These are phyloP conservation scores for Coecobrya sp. DNA, from an alignment of 2,888 invertebrate genomes.

Conservation along the genomic window DNA sequence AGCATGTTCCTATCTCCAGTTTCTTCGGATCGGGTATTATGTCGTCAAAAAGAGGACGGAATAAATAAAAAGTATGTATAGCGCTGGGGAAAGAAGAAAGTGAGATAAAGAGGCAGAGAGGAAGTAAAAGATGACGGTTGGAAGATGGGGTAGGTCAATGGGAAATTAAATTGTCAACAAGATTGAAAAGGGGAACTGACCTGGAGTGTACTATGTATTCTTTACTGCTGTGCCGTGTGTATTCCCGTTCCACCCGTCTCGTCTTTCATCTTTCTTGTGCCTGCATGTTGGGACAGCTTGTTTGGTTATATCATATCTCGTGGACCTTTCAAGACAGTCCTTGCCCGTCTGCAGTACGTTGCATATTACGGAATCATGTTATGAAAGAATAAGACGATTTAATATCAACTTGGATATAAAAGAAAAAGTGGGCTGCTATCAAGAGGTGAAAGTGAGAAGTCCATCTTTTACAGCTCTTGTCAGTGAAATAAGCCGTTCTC, in stretches of 20 bases:
- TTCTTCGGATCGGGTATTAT: not conserved
- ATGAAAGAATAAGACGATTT: not conserved
- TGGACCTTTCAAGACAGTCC: not conserved
- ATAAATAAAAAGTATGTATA: slow-evolving; percentile 20
- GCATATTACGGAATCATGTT: no score
- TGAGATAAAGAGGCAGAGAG: not conserved
- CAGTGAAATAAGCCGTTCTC: not conserved
- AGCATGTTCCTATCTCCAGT: not conserved
- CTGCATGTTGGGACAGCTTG: not conserved
- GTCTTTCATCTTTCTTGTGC: not conserved
- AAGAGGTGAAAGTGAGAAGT: slow-evolving; percentile 29
- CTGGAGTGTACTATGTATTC: not conserved
- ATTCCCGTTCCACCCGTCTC: not conserved
- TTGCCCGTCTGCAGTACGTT: no score
- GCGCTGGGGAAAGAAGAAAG: not conserved
- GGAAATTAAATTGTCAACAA: slow-evolving; percentile 75
- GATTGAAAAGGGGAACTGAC: slow-evolving; percentile 31
- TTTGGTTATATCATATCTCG: not conserved
- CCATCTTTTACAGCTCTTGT: not conserved
- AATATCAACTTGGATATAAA: not conserved
- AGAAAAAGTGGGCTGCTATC: no score
- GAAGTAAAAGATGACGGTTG: not conserved
- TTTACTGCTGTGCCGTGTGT: not conserved
- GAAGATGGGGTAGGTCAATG: slow-evolving; percentile 56
- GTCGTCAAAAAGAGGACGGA: not conserved